Base-by-base conservation (phyloP, 2,797 vertebrate genomes). In the Pipistrellus nathusii region DNA sequence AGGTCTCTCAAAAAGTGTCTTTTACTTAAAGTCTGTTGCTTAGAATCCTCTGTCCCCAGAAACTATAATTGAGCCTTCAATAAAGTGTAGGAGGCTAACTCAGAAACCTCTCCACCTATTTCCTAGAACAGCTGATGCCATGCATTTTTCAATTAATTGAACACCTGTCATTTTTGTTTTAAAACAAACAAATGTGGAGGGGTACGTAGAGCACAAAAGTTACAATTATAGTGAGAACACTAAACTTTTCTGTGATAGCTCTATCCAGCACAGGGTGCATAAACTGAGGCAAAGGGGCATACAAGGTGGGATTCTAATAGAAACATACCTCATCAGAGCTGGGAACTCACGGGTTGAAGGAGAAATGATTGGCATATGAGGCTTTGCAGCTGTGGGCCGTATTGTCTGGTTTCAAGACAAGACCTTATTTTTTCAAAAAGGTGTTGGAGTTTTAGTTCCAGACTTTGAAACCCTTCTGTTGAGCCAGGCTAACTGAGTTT, bases 281-380 rank as follows among this genome's bases (percentile, higher is more conserved):
- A 44, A 59, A 38, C 2, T 23, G 59, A 76, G 25, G 8, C 17
- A 51, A 66, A 25, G 25, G 11, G 13, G 6, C 21, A 9, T 20
- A 2, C 10, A 25, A 32, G 2, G 1, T n/a, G 5, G 18, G 4
- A 5, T 7, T 59, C 38, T 21, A 46, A 10, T 3, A 66, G n/a
- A 27, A 8, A 32, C 6, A 25, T 6, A 9, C 3, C 1, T 23
- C 21, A 5, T 7, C 18, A 12, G 27, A 66, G 14, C 13, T 32
- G 57, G 30, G 13, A 53, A 9, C 21, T 48, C 14, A 15, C 0
- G 30, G 38, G 11, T 2, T 21, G 20, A 75, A 23, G 1, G 23
- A 18, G 30, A 27, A 38, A 25, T 57, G 32, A n/a, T 21, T 4
- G 12, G 6, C 10, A 5, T 13, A 0, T 38, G 27, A 69, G 23